Evolutionary conservation across 2,113 vertebrate species (phyloP), one percentile per base, ranked within the genome.

Genomic region (Zosterops japonicus): DNA sequence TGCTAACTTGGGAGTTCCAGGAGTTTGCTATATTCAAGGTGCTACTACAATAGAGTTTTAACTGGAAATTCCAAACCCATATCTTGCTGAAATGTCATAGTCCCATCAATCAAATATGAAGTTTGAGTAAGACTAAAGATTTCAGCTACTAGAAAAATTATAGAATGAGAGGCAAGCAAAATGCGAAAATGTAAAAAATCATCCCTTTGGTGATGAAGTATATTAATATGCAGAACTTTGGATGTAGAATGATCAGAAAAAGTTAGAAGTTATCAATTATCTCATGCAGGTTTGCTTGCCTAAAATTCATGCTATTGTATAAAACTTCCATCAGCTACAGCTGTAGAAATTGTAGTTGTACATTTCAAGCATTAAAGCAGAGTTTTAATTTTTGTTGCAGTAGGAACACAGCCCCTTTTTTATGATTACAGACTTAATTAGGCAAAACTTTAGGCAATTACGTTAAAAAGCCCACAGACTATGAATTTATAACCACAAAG

Each of bases 31-130:
- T 27, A 69, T 33, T 76, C 52, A 60, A 85, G 56, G n/a, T 42
- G 6, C 23, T 52, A 50, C 61, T 47, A 53, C 7, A 80, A 25
- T 0, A 44, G 12, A 63, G 39, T 60, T 79, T 65, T 69, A 83
- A 52, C 11, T 1, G 2, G 21, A 83, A 89, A 4, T 3, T 53
- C 35, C 44, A 60, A 80, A 76, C 1, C 6, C 0, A 0, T 39
- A 35, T 59, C 41, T 31, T 79, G 64, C 12, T n/a, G 53, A 88
- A 76, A 85, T 44, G 24, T 28, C 53, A 56, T 19, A 72, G n/a
- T 9, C 49, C 15, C 61, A 44, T 56, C 44, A 79, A 63, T 50
- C 18, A 68, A 63, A 50, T 27, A 63, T 2, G 9, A 79, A 63
- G 19, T 72, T 42, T 29, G 44, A 87, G 20, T 47, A 69, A 68